Base-by-base conservation (phyloP, 2,888 invertebrate genomes). In the Aporophyla nigra region DNA sequence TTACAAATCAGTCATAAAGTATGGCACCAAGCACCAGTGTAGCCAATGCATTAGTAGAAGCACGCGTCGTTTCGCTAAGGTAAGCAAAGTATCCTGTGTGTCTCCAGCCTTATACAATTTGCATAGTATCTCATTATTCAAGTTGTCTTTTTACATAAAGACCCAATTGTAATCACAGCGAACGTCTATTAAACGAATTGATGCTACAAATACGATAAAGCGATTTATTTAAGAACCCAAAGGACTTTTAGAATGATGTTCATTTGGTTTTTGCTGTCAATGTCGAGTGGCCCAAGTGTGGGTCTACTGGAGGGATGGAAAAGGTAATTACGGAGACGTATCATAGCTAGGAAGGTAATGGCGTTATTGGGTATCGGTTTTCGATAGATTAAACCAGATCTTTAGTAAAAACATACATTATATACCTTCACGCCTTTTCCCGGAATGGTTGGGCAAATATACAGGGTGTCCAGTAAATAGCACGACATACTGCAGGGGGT, bases 161-260 rank as follows among this genome's bases (percentile, higher is more conserved):
- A 59, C 21, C 67, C 82, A 78, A 82, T 86, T 81, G 77, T 87
- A 83, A 87, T 87, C 80, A 83, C 73, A 76, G 86, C 72, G 80
- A 75, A 88, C 65, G 69, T 61, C 86, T 86, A 78, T 84, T 87
- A 87, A 76, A 74, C 74, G 73, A 87, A 90, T 88, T 76, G 86
- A 90, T 88, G 88, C 90, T 86, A 82, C 87, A 84, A 89, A 89
- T 88, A 82, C 88, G 89, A 88, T 90, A 86, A 91, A 90, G 83
- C 87, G 89, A 90, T 92, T 91, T 90, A 85, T 88, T 80, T 89
- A 79, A 91, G 85, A 85, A 84, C 80, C 73, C 76, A 77, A 85
- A 86, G 70, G 83, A 74, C 88, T 80, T 88, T 77, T 83, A 83
- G 90, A 91, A 89, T 88, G 87, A 88, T 89, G 86, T 87, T 91